Conservation (phyloP, 2,113 vertebrate genomes). For the Tautogolabrus adspersus region DNA sequence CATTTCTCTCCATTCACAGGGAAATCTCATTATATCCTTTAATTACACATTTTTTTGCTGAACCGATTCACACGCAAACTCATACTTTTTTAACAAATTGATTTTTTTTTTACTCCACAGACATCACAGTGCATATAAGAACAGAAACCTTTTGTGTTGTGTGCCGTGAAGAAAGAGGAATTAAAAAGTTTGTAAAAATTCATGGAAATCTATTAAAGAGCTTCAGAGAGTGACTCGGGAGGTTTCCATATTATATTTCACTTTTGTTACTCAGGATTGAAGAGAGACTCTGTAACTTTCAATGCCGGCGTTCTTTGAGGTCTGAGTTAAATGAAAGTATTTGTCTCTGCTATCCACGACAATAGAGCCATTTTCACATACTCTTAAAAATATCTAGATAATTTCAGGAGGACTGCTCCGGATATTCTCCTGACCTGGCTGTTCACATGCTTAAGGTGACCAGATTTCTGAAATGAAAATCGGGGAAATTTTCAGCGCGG, state of each 20-base stretch:
- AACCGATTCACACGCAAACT: constrained; percentile 14
- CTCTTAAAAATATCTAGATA: too few relatives aligned
- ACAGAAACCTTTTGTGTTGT: constrained; percentile 10
- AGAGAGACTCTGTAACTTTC: neutral
- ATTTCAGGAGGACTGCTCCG: too few relatives aligned
- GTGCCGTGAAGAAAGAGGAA: neutral
- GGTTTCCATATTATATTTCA: neutral
- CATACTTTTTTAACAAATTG: neutral
- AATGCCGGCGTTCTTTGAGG: neutral
- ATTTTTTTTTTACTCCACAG: constrained; percentile 9
- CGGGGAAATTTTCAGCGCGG: too few relatives aligned
- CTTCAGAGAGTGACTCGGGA: neutral
- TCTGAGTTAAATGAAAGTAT: neutral
- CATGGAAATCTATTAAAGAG: constrained; percentile 10
- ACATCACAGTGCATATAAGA: constrained; percentile 27
- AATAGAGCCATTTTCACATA: too few relatives aligned
- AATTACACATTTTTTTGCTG: constrained; percentile 37
- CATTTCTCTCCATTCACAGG: constrained; percentile 24
- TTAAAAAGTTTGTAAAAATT: constrained; percentile 4
- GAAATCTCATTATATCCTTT: constrained; percentile 37
- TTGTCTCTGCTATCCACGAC: neutral
- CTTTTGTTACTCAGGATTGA: neutral
- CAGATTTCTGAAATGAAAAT: too few relatives aligned
- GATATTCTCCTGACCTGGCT: too few relatives aligned
- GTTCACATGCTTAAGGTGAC: too few relatives aligned